Percentiles rank a stretch among this genome's conserved stretches.
phyloP scores from a whole-genome alignment of 92 coral and sea anemone species.

The Plumapathes pennacea region DNA sequence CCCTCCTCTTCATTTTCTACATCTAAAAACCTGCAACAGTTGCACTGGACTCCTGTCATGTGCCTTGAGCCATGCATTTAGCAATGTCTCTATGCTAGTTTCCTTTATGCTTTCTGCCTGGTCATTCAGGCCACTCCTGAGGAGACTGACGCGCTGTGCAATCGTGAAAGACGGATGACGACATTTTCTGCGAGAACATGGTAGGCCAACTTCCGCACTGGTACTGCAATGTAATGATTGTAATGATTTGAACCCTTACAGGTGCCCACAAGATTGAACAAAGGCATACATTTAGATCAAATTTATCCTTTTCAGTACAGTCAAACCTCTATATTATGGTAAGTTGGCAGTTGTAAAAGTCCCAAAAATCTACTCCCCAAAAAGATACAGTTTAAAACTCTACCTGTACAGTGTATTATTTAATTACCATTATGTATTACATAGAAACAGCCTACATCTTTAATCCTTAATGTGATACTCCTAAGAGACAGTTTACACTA shows the following conservation, averaged over 20 bases:
- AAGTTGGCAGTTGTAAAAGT: too few species aligned
- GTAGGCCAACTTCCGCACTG: slow-evolving; percentile 81
- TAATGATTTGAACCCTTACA: too few species aligned
- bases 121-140: slow-evolving; percentile 88
- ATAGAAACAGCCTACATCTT: too few species aligned
- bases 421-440: too few species aligned
- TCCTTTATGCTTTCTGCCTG: slow-evolving; percentile 67
- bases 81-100: slow-evolving; percentile 55
- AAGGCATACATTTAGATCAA: background rate
- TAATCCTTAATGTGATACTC: too few species aligned
- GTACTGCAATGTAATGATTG: slow-evolving; percentile 68
- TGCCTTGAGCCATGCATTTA: slow-evolving; percentile 71
- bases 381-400: too few species aligned
- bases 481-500: too few species aligned
- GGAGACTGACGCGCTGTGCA: slow-evolving; percentile 84
- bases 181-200: slow-evolving; percentile 73
- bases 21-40: slow-evolving; percentile 70
- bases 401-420: too few species aligned
- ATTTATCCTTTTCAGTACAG: too few species aligned
- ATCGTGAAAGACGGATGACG: slow-evolving; percentile 78
- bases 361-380: too few species aligned
- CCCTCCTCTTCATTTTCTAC: slow-evolving; percentile 76
- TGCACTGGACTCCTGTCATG: slow-evolving; percentile 63
- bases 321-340: too few species aligned
- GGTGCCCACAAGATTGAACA: slow-evolving; percentile 63